These are phyloP conservation scores for Octopus bimaculoides DNA, from an alignment of 1,140 invertebrate species.

Conservation along the genomic window DNA sequence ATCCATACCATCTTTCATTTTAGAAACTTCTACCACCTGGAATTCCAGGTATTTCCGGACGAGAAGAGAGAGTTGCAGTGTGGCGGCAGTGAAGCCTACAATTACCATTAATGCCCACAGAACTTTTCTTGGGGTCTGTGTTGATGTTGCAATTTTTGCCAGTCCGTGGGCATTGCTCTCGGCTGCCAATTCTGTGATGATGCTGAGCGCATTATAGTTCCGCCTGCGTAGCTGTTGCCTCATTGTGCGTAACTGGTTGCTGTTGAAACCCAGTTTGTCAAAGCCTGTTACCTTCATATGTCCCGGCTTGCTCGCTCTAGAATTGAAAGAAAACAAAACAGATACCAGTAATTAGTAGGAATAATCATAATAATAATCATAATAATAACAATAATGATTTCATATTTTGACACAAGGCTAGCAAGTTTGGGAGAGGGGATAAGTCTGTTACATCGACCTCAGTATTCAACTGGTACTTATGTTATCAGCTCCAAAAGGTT, in stretches of 20 bases:
- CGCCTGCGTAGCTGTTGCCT: slow-evolving; percentile 17
- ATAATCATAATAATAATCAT: background rate
- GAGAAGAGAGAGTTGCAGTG: slow-evolving; percentile 45
- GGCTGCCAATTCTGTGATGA: slow-evolving; percentile 47
- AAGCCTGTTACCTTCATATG: slow-evolving; percentile 1
- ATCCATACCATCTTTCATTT: slow-evolving; percentile 51
- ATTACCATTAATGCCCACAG: slow-evolving; percentile 47
- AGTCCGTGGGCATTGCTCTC: slow-evolving; percentile 52
- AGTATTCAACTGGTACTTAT: background rate
- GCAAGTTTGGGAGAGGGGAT: background rate
- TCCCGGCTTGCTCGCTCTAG: background rate
- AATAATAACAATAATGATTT: background rate
- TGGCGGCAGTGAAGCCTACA: slow-evolving; percentile 49
- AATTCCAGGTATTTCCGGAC: slow-evolving; percentile 48
- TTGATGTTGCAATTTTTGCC: slow-evolving; percentile 47
- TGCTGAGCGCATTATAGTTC: slow-evolving; percentile 33
- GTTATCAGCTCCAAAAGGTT: background rate
- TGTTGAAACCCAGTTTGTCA: slow-evolving; percentile 4
- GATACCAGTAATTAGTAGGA: background rate
- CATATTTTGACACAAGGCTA: background rate
- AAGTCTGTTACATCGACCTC: background rate
- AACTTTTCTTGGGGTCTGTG: slow-evolving; percentile 46
- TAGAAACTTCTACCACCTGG: slow-evolving; percentile 48
- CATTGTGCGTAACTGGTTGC: slow-evolving; percentile 29
- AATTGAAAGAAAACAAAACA: background rate